These are phyloP conservation scores for Coenobita brevimanus DNA, from an alignment of 1,140 invertebrate species.

Conservation along the genomic window DNA sequence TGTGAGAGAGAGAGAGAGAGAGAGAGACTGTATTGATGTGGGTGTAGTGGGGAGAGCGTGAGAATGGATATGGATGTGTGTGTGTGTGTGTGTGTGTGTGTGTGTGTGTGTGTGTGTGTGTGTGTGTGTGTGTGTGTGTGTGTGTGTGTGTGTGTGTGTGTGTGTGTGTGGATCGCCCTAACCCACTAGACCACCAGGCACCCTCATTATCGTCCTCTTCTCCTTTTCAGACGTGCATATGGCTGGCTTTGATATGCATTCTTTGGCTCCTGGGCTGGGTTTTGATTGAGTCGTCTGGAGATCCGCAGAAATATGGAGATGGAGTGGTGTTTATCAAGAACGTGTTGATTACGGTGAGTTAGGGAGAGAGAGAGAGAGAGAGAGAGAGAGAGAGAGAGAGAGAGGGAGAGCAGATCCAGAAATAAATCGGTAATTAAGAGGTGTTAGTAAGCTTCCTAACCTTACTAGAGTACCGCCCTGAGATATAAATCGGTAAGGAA, in stretches of 20 bases:
- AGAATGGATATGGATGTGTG: too few relatives aligned
- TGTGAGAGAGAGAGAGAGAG: too few relatives aligned
- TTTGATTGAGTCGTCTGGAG: slow-evolving; percentile 23
- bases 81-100: slow-evolving; percentile 14
- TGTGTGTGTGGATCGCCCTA: slow-evolving; percentile 1
- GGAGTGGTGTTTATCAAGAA: slow-evolving; percentile 2
- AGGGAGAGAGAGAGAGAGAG: too few relatives aligned
- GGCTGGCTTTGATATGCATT: slow-evolving; percentile 26
- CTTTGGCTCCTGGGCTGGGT: neutral
- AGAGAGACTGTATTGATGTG: neutral
- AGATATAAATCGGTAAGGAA: too few relatives aligned
- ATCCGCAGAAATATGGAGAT: neutral
- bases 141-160: slow-evolving; percentile 14
- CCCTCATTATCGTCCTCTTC: too few relatives aligned
- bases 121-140: slow-evolving; percentile 48
- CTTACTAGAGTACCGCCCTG: too few relatives aligned
- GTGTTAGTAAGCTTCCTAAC: too few relatives aligned
- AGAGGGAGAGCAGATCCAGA: too few relatives aligned
- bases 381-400: too few relatives aligned
- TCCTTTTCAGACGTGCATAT: slow-evolving; percentile 30
- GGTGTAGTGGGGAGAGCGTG: neutral
- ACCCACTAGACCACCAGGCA: too few relatives aligned
- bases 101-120: too few relatives aligned
- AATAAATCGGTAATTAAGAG: too few relatives aligned
- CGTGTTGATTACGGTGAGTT: slow-evolving; percentile 26